Evolutionary conservation across 2,113 vertebrate species (phyloP).

Genomic region (Mesoclemmys tuberculata): DNA sequence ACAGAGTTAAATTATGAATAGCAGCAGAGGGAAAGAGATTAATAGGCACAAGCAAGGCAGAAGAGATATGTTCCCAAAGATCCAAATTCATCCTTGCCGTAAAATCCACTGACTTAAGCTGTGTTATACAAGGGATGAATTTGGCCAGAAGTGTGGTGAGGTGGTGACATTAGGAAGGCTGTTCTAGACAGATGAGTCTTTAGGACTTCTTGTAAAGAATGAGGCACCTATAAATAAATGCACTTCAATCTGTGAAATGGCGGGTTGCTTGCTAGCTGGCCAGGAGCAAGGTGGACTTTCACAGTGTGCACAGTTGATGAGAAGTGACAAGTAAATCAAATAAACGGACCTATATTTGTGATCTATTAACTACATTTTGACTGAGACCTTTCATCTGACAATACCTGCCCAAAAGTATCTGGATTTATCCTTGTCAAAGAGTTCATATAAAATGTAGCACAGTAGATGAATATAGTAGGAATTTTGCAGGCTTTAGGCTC

Average conservation of each 20-base stretch:
- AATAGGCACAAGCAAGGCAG: not conserved
- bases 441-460: not conserved
- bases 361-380: not conserved
- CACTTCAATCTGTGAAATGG: not conserved
- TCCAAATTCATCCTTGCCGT: not conserved
- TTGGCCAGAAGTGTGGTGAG: not conserved
- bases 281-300: not conserved
- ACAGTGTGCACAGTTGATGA: not conserved
- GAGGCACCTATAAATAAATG: not conserved
- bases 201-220: not conserved
- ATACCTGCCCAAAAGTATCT: not conserved
- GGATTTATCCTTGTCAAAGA: not conserved
- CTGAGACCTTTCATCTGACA: not conserved
- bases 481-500: not conserved
- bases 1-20: not conserved
- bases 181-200: not conserved
- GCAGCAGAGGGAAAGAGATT: not conserved
- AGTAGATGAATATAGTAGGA: not conserved
- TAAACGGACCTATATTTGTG: not conserved
- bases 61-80: not conserved
- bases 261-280: not conserved
- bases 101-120: not conserved
- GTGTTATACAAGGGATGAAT: not conserved
- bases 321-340: not conserved
- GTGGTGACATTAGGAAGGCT: not conserved